These are phyloP conservation scores for Andrena marginata DNA, from an alignment of 2,888 invertebrate genomes.

Conservation along the genomic window DNA sequence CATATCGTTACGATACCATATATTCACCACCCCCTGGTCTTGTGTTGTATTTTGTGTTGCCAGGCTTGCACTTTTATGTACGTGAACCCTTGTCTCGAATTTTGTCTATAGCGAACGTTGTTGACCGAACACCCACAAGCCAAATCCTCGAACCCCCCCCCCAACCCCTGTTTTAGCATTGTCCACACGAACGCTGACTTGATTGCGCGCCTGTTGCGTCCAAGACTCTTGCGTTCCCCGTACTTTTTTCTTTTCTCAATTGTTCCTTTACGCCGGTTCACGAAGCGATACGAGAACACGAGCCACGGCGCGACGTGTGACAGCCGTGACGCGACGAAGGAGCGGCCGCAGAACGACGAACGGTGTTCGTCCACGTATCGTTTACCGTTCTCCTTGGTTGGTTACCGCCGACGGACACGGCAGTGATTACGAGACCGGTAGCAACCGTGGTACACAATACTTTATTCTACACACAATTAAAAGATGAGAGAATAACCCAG, in stretches of 20 bases:
- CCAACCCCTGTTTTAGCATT: slow-evolving; percentile 2
- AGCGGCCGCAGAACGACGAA: not conserved
- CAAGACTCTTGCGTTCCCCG: slow-evolving; percentile 70
- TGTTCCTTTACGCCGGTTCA: slow-evolving; percentile 66
- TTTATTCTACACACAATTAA: not conserved
- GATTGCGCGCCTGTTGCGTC: slow-evolving; percentile 72
- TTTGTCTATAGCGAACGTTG: slow-evolving; percentile 80
- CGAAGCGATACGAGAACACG: slow-evolving; percentile 12
- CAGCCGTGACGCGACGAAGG: not conserved
- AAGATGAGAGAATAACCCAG: slow-evolving; percentile 53
- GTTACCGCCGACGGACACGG: slow-evolving; percentile 68
- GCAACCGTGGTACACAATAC: slow-evolving; percentile 35
- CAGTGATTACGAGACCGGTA: slow-evolving; percentile 59
- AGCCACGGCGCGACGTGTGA: not conserved
- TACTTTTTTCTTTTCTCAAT: slow-evolving; percentile 57
- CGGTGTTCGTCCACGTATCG: not conserved
- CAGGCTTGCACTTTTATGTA: slow-evolving; percentile 82
- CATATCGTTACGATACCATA: slow-evolving; percentile 37
- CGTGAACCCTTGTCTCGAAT: slow-evolving; percentile 74
- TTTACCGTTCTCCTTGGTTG: not conserved
- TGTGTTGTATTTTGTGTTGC: slow-evolving; percentile 82
- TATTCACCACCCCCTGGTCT: slow-evolving; percentile 68
- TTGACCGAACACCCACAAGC: slow-evolving; percentile 7
- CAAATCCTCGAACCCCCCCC: not conserved
- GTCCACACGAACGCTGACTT: slow-evolving; percentile 70